These are phyloP conservation scores for Phalacrocorax aristotelis DNA, from an alignment of 2,113 vertebrate species.

Conservation along the genomic window DNA sequence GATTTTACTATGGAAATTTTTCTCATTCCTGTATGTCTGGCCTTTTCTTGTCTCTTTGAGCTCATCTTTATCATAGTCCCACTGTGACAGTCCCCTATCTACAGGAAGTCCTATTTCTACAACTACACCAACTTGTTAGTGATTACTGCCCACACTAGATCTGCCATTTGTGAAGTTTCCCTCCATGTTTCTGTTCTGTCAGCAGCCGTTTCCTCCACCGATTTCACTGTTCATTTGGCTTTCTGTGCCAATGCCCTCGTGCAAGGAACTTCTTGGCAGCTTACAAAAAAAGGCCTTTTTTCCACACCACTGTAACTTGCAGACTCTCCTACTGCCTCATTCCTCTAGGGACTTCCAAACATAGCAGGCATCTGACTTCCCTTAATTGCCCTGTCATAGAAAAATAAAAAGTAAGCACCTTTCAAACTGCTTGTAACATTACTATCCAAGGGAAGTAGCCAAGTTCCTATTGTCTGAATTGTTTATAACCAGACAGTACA, in stretches of 20 bases:
- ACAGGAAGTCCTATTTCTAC: constrained; percentile 31
- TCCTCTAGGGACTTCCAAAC: background rate
- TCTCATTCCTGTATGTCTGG: constrained; percentile 56
- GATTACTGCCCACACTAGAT: background rate
- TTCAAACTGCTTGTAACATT: background rate
- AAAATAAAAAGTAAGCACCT: background rate
- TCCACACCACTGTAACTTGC: background rate
- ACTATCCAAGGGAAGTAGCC: background rate
- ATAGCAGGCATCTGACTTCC: background rate
- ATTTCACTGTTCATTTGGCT: constrained; percentile 44
- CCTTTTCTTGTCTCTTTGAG: constrained; percentile 37
- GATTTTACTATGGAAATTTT: constrained; percentile 68
- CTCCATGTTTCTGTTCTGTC: constrained; percentile 25
- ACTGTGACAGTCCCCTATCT: constrained; percentile 22
- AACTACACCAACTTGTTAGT: background rate
- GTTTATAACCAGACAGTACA: background rate
- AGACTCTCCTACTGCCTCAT: background rate
- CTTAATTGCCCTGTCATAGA: background rate
- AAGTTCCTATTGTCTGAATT: background rate
- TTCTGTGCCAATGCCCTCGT: background rate
- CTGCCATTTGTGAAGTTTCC: constrained; percentile 35
- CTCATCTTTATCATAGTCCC: constrained; percentile 53
- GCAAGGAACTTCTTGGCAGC: constrained; percentile 6
- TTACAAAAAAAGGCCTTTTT: constrained; percentile 2
- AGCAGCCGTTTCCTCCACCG: background rate